Evolutionary conservation across 2,797 vertebrate species (phyloP).

Genomic region (Paratrypauchen microcephalus): DNA sequence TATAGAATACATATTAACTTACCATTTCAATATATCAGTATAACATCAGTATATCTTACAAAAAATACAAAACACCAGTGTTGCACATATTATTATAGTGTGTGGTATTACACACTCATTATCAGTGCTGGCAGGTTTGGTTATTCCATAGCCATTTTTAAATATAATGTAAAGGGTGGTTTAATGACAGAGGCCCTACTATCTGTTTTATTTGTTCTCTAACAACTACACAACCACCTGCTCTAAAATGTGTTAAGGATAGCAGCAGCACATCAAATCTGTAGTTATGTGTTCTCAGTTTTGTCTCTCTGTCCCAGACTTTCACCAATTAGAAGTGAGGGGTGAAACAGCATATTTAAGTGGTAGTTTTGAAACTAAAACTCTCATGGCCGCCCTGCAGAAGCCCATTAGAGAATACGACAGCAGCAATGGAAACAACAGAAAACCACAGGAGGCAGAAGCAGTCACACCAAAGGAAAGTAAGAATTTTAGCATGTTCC

Average conservation of each 20-base stretch:
- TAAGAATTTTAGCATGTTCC: constrained; percentile 35
- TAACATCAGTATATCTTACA: no score
- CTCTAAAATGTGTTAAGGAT: constrained; percentile 11
- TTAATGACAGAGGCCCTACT: neutral
- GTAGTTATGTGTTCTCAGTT: constrained; percentile 40
- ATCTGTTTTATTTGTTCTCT: neutral
- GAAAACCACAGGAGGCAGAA: constrained; percentile 29
- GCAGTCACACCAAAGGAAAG: neutral
- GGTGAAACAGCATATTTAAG: constrained; percentile 59
- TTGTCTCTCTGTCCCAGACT: constrained; percentile 47
- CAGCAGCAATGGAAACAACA: constrained; percentile 54
- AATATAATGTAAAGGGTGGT: neutral
- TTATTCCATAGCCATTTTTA: no score
- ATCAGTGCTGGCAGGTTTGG: no score
- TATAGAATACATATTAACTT: no score
- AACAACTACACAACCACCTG: neutral
- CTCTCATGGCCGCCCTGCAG: constrained; percentile 43
- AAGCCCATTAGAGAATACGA: constrained; percentile 59
- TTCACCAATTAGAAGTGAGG: constrained; percentile 45
- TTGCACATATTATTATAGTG: neutral
- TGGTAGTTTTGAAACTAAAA: constrained; percentile 51
- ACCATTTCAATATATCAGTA: no score
- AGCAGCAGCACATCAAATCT: constrained; percentile 37
- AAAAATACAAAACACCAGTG: no score
- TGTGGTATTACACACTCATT: neutral